phyloP scores from a whole-genome alignment of 2,888 invertebrate genomes.

The Microplitis manilae region DNA sequence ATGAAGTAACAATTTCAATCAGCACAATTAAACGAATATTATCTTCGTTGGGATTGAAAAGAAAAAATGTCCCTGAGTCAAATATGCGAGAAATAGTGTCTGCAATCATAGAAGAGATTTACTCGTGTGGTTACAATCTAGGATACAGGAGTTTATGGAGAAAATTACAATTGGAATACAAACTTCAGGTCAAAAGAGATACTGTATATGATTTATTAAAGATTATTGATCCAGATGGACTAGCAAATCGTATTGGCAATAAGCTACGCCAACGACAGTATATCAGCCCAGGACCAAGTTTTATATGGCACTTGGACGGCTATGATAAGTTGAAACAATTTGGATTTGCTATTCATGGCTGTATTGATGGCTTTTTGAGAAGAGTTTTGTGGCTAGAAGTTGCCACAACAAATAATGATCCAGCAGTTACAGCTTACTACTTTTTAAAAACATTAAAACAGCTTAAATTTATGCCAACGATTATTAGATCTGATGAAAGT shows the following conservation, averaged over 20 bases:
- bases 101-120: conserved; percentile 8
- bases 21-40: conserved; percentile 8
- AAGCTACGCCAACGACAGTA: conserved; percentile 26
- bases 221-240: background rate
- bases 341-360: conserved; percentile 44
- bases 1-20: too few species aligned
- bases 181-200: background rate
- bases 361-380: conserved; percentile 42
- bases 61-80: background rate
- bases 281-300: conserved; percentile 38
- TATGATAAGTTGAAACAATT: conserved; percentile 45
- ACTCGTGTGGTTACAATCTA: conserved; percentile 6
- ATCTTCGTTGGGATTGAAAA: conserved; percentile 3
- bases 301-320: conserved; percentile 44
- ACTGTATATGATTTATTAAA: conserved; percentile 8
- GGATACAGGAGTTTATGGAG: conserved; percentile 20
- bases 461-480: conserved; percentile 28
- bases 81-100: background rate
- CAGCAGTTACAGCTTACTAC: conserved; percentile 27
- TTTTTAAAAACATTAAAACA: conserved; percentile 40
- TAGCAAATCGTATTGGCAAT: conserved; percentile 10
- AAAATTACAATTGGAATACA: conserved; percentile 4
- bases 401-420: conserved; percentile 35
- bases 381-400: conserved; percentile 42
- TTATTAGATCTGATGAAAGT: conserved; percentile 39